These are phyloP conservation scores for Piezodorus guildinii DNA, from an alignment of 1,140 invertebrate genomes.

Conservation along the genomic window DNA sequence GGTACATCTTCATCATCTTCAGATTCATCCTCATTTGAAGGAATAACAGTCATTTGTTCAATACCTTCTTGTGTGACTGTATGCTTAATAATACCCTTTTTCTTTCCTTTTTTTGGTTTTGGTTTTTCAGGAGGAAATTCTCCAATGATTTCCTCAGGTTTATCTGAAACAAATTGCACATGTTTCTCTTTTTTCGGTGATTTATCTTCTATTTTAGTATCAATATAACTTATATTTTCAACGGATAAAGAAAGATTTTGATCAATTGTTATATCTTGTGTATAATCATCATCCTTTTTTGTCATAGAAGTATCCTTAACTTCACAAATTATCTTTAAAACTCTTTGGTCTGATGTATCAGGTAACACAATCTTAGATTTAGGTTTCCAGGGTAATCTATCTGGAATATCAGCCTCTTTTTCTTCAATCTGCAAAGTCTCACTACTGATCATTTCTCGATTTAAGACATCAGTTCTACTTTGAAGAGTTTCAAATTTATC, in stretches of 20 bases:
- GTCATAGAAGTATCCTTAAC: slow-evolving; percentile 16
- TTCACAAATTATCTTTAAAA: slow-evolving; percentile 17
- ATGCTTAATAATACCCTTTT: slow-evolving; percentile 23
- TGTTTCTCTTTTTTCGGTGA: slow-evolving; percentile 20
- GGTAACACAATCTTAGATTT: not conserved
- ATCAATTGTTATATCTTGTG: slow-evolving; percentile 12
- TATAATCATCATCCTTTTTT: slow-evolving; percentile 6
- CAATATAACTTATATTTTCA: too few species aligned
- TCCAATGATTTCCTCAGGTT: slow-evolving; percentile 18
- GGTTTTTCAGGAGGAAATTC: slow-evolving; percentile 8
- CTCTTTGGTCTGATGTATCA: slow-evolving; percentile 5
- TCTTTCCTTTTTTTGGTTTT: slow-evolving; percentile 16
- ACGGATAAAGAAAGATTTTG: slow-evolving; percentile 16
- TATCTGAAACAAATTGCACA: slow-evolving; percentile 20
- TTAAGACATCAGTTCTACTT: not conserved
- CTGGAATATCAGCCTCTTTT: slow-evolving; percentile 16
- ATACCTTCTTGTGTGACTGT: slow-evolving; percentile 19
- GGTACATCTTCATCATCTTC: slow-evolving; percentile 25
- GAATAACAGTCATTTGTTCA: slow-evolving; percentile 14
- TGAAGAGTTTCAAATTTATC: not conserved
- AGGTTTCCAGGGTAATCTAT: slow-evolving; percentile 9
- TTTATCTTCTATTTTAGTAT: not conserved
- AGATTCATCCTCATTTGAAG: slow-evolving; percentile 19
- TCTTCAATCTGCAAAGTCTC: slow-evolving; percentile 2
- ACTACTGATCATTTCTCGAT: not conserved